These are phyloP conservation scores for Nyctibius grandis DNA, from an alignment of 2,797 vertebrate species.

Conservation along the genomic window DNA sequence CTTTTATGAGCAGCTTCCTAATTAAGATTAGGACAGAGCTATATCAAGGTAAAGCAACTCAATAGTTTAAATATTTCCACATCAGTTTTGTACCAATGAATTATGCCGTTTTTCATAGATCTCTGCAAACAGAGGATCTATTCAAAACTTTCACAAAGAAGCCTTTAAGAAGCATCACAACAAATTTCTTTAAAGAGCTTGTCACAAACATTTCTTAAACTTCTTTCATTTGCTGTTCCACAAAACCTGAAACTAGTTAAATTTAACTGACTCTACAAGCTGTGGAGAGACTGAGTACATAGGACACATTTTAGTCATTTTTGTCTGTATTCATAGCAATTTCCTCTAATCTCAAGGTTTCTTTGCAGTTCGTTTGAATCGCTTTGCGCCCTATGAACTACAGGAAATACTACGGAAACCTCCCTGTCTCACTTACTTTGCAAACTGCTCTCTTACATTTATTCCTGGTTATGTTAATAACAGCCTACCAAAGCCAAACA, in stretches of 20 bases:
- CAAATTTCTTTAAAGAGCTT: slow-evolving; percentile 47
- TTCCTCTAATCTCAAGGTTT: slow-evolving; percentile 27
- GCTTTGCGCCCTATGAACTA: neutral
- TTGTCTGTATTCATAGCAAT: neutral
- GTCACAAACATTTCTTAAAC: slow-evolving; percentile 9
- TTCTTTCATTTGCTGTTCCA: slow-evolving; percentile 53
- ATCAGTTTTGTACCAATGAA: neutral
- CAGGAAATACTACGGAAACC: slow-evolving; percentile 43
- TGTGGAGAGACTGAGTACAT: slow-evolving; percentile 36
- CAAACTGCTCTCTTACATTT: slow-evolving; percentile 3
- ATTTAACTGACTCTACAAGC: slow-evolving; percentile 63
- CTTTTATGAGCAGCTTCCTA: neutral
- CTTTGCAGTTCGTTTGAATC: slow-evolving; percentile 17
- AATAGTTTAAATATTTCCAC: slow-evolving; percentile 10
- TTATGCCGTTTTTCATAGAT: neutral
- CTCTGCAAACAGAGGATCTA: slow-evolving; percentile 41
- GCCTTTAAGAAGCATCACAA: slow-evolving; percentile 59
- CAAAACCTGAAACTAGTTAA: slow-evolving; percentile 45
- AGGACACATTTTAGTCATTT: neutral
- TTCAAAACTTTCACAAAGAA: slow-evolving; percentile 64
- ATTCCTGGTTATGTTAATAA: slow-evolving; percentile 8
- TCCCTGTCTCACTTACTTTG: neutral
- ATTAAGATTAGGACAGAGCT: neutral
- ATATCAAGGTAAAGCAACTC: neutral
- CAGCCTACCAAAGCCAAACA: slow-evolving; percentile 20